Conservation (phyloP, 2,888 invertebrate genomes). For the Melieria omissa region DNA sequence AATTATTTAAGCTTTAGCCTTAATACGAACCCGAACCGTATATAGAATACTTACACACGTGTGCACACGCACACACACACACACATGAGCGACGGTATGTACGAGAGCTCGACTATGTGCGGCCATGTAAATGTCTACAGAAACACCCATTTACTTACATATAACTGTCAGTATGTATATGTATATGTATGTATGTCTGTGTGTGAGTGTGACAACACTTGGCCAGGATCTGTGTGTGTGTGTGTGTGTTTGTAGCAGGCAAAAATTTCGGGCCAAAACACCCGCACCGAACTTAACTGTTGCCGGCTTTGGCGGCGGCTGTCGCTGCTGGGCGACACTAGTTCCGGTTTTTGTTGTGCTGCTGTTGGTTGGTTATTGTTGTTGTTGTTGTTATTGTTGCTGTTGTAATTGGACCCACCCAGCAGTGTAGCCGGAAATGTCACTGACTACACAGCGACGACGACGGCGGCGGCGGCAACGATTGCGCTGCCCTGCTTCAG, state of each 20-base stretch:
- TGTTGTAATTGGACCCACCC: neutral
- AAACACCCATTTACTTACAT: constrained; percentile 2
- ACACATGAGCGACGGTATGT: neutral
- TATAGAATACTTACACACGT: neutral
- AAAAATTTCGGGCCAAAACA: too few relatives aligned
- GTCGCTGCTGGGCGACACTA: too few relatives aligned
- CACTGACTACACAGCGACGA: constrained; percentile 1
- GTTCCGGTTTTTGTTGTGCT: too few relatives aligned
- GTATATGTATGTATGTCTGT: too few relatives aligned
- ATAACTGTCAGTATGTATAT: neutral
- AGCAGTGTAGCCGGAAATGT: neutral
- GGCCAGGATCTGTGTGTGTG: neutral
- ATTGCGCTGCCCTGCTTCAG: too few relatives aligned
- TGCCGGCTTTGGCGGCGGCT: too few relatives aligned
- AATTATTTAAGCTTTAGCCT: constrained; percentile 18
- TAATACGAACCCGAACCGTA: neutral
- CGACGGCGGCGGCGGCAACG: neutral
- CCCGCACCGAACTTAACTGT: too few relatives aligned
- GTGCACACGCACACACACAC: neutral
- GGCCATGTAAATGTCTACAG: neutral
- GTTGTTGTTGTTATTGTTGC: too few relatives aligned
- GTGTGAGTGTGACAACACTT: neutral
- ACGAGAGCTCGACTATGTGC: neutral
- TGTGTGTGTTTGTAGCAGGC: neutral
- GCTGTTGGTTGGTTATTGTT: too few relatives aligned